Evolutionary conservation across 2,113 vertebrate genomes (phyloP).

Genomic region (Accipiter virgatus): DNA sequence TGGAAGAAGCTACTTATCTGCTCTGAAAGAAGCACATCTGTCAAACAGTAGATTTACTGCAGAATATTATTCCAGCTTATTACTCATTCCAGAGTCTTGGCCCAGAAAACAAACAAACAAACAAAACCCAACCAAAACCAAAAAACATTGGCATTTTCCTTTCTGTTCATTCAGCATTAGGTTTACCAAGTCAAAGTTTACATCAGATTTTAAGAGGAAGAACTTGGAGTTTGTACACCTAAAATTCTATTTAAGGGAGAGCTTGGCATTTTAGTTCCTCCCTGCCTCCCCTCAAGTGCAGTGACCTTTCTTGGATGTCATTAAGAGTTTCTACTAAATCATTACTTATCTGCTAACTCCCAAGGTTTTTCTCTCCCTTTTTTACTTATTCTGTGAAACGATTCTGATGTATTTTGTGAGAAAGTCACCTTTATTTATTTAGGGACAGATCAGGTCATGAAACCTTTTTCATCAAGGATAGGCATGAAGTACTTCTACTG

Average conservation of each 20-base stretch:
- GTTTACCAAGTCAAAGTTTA: neutral
- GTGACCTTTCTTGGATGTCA: neutral
- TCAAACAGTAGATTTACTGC: neutral
- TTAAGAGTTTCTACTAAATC: neutral
- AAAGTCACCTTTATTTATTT: neutral
- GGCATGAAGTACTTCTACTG: neutral
- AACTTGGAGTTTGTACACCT: neutral
- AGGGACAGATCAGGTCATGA: neutral
- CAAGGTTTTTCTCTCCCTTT: neutral
- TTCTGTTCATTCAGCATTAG: neutral
- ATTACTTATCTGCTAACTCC: neutral
- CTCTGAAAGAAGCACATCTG: neutral
- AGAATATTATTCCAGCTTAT: neutral
- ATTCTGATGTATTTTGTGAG: neutral
- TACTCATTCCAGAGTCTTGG: neutral
- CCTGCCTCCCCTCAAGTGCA: too few species aligned
- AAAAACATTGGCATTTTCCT: neutral
- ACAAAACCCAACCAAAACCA: neutral
- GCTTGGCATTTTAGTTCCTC: neutral
- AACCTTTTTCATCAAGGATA: neutral
- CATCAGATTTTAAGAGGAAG: neutral
- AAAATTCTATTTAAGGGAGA: neutral
- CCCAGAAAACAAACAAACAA: neutral
- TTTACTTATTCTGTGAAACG: neutral
- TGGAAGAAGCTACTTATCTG: neutral